Percentiles rank a stretch among this genome's conserved stretches.
These are phyloP conservation scores for Aegotheles bennettii DNA, from an alignment of 2,113 vertebrate genomes.

Conservation along the genomic window DNA sequence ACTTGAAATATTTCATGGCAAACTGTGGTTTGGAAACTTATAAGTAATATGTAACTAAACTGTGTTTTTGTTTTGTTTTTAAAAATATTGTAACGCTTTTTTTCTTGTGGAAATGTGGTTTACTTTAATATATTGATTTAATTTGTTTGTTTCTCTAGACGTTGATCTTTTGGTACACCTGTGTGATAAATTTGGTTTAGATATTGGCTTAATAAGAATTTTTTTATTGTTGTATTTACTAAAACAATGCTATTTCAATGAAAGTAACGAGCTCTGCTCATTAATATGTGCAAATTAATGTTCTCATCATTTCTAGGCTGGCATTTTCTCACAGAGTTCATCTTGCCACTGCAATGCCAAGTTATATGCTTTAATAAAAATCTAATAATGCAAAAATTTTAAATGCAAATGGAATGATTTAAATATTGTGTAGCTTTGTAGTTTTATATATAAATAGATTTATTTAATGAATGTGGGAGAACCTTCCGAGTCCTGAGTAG, in stretches of 20 bases:
- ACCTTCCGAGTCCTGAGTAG: not conserved
- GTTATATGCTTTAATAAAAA: not conserved
- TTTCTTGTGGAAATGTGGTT: not conserved
- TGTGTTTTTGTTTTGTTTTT: not conserved
- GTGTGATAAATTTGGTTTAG: not conserved
- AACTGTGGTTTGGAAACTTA: not conserved
- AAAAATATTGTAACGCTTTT: not conserved
- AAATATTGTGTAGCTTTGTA: not conserved
- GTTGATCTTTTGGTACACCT: not conserved
- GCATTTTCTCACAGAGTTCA: not conserved
- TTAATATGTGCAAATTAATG: not conserved
- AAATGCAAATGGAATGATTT: not conserved
- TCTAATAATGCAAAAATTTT: not conserved
- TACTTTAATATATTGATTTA: not conserved
- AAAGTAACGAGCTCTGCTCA: not conserved
- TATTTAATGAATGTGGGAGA: not conserved
- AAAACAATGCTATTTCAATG: not conserved
- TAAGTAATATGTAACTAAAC: not conserved
- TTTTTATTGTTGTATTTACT: not conserved
- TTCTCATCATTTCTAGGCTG: not conserved
- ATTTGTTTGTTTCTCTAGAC: not conserved
- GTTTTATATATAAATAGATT: not conserved
- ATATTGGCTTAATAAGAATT: not conserved
- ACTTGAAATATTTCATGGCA: not conserved
- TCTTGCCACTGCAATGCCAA: not conserved